Percentiles rank a stretch among this genome's conserved stretches.
Evolutionary conservation across 2,113 vertebrate genomes (phyloP).

Genomic region (Hydrolagus affinis): DNA sequence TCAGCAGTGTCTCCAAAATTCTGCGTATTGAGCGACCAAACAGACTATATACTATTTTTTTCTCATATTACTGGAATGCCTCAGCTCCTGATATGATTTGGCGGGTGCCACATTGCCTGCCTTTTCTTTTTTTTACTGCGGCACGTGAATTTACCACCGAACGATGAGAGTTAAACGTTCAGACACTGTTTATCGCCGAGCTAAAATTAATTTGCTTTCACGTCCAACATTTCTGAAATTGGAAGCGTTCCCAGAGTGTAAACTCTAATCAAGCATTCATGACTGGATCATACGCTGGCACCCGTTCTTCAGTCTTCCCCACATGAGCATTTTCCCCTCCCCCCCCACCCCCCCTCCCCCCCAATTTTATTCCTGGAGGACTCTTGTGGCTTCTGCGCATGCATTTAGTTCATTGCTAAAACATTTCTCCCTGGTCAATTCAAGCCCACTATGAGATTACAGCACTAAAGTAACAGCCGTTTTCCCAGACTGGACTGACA

Average conservation of each 20-base stretch:
- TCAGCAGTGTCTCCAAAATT: no score
- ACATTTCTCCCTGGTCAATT: slow-evolving; percentile 8
- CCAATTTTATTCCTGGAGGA: background rate
- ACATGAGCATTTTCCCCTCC: background rate
- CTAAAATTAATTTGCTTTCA: background rate
- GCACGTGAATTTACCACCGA: background rate
- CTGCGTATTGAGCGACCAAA: no score
- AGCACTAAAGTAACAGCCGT: slow-evolving; percentile 1
- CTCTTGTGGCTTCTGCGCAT: background rate
- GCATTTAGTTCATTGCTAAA: slow-evolving; percentile 25
- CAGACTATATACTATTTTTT: no score
- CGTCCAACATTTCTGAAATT: background rate
- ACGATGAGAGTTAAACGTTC: background rate
- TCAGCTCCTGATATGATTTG: background rate
- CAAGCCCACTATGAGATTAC: background rate
- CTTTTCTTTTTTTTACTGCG: no score
- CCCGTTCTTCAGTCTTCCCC: background rate
- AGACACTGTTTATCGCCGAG: background rate
- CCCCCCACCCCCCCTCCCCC: no score
- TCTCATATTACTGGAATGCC: background rate
- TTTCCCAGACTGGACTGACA: slow-evolving; percentile 22
- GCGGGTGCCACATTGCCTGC: background rate
- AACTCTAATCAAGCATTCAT: background rate
- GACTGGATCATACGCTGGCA: background rate
- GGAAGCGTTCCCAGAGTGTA: background rate